These are phyloP conservation scores for Furnarius figulus DNA, from an alignment of 2,113 vertebrate genomes.

Conservation along the genomic window DNA sequence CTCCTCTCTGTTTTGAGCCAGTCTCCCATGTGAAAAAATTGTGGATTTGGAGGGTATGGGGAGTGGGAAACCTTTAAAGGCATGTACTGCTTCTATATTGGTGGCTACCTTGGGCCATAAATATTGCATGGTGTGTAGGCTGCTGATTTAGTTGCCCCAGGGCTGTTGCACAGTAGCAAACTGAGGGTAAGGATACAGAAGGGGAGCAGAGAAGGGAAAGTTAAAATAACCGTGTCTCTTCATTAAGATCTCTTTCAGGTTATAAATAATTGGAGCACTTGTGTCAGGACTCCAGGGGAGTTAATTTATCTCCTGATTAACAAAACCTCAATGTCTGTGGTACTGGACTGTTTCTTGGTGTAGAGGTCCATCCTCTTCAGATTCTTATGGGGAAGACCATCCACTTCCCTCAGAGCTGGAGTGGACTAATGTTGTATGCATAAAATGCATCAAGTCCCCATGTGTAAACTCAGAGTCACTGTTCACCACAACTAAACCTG, in stretches of 20 bases:
- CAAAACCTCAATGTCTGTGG: rapidly evolving
- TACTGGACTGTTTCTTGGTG: neutral
- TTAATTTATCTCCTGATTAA: neutral
- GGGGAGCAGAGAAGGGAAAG: neutral
- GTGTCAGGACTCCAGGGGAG: neutral
- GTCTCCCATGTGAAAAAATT: neutral
- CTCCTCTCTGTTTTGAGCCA: neutral
- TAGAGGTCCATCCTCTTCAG: neutral
- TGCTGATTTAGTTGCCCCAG: neutral
- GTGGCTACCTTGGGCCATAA: neutral
- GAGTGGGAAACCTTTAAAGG: neutral
- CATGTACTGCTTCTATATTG: neutral
- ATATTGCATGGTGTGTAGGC: neutral
- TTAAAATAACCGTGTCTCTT: neutral
- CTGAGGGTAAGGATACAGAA: neutral
- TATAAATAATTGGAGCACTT: neutral
- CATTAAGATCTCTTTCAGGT: neutral
- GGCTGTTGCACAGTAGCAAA: neutral
- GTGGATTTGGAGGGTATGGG: neutral
- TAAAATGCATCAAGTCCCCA: neutral
- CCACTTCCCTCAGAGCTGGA: neutral
- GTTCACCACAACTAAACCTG: neutral
- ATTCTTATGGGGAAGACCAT: neutral
- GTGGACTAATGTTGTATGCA: neutral
- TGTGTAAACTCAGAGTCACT: neutral